Percentiles rank a stretch among this genome's conserved stretches.
These are phyloP conservation scores for Athene noctua DNA, from an alignment of 2,113 vertebrate species.

Conservation along the genomic window DNA sequence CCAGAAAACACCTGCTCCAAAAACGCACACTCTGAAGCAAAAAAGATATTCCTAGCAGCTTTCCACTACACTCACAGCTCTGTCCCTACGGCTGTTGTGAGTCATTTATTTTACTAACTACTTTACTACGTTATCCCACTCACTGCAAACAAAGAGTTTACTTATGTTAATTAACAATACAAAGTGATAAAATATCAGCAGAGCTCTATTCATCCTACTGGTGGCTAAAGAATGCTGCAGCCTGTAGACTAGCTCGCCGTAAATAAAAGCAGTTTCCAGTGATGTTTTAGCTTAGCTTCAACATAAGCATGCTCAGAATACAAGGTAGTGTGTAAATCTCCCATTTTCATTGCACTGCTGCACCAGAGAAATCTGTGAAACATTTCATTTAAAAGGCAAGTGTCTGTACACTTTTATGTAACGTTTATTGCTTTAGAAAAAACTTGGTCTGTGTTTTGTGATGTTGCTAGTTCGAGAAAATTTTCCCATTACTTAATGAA, in stretches of 20 bases:
- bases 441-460: neutral
- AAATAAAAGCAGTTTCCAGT: neutral
- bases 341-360: neutral
- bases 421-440: neutral
- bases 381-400: neutral
- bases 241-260: no score
- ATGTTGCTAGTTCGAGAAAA: neutral
- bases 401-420: accelerated
- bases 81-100: neutral
- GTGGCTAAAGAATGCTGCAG: neutral
- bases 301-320: neutral
- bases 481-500: neutral
- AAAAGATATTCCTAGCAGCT: neutral
- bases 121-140: neutral
- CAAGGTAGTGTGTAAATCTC: neutral
- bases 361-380: neutral
- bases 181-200: neutral
- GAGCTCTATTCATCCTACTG: neutral
- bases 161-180: neutral
- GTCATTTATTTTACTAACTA: neutral
- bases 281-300: neutral
- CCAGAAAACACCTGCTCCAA: neutral
- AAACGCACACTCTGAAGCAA: neutral
- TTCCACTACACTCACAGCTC: neutral
- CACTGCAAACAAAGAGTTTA: neutral